phyloP scores from a whole-genome alignment of 2,113 vertebrate species.

The Shinisaurus crocodilurus region DNA sequence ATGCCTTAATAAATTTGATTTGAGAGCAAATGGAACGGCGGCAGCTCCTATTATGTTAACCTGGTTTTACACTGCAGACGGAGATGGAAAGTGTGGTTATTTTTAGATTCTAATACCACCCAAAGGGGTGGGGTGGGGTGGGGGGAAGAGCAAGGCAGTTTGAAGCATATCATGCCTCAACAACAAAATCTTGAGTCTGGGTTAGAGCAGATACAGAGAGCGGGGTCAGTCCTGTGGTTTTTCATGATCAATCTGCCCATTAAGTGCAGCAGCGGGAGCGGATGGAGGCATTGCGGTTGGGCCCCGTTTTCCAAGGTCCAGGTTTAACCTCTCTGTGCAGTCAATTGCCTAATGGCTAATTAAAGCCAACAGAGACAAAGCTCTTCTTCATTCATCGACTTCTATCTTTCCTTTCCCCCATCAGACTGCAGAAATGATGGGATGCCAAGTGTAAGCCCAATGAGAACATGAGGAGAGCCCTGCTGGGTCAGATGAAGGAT shows the following conservation, averaged over 20 bases:
- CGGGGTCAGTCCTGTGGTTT: background rate
- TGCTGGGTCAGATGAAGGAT: no score
- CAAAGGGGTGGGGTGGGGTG: background rate
- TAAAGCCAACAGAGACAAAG: background rate
- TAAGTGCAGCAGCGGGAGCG: background rate
- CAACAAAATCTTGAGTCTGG: background rate
- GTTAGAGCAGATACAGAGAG: background rate
- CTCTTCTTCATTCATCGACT: background rate
- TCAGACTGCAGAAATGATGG: background rate
- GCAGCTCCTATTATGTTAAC: slow-evolving; percentile 24
- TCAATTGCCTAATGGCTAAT: background rate
- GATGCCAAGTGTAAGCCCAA: background rate
- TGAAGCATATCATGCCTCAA: background rate
- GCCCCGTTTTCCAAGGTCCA: background rate
- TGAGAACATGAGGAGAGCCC: background rate
- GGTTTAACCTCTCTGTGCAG: background rate
- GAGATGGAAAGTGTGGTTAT: background rate
- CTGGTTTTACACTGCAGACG: background rate
- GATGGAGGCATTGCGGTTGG: background rate
- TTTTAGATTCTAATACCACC: slow-evolving; percentile 38
- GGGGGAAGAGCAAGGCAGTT: background rate
- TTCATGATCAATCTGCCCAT: background rate
- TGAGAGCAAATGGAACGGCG: slow-evolving; percentile 42
- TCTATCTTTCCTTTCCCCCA: background rate
- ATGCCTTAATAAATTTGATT: slow-evolving; percentile 52